Evolutionary conservation across 2,113 vertebrate genomes (phyloP), one percentile per base, ranked within the genome.

Genomic region (Hucho hucho): DNA sequence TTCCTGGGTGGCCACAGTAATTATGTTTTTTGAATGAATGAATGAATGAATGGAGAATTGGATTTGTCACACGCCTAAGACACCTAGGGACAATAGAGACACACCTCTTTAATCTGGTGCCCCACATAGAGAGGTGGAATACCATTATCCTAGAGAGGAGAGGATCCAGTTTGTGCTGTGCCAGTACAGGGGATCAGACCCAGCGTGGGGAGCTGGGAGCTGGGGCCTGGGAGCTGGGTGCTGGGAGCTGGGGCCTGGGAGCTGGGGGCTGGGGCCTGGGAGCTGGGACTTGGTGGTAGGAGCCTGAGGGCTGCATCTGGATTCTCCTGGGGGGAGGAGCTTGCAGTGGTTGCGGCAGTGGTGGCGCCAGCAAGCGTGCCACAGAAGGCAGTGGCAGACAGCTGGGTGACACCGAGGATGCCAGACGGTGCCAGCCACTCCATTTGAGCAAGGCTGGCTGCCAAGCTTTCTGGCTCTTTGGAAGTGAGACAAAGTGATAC

Each of bases 401-500:
- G 64, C 37, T 24, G n/a, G 3, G 46, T 80, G 75, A 79, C 69
- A 26, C 37, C 14, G 3, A 18, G 49, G 13, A 18, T 16, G 16
- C 49, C 28, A 6, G 43, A n/a, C 7, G 53, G 24, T 64, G 32
- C 32, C 59, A 46, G 49, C 47, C 32, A 1, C 46, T 32, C 53
- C 11, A 32, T 14, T 46, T 65, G 49, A 47, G 11, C 22, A 28
- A 61, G 49, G 53, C 49, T 43, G 49, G 22, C n/a, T 20, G 28
- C 66, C 74, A 69, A 75, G 53, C 74, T 72, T 56, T 73, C 58
- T 59, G 73, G 43, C 69, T 75, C 73, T 61, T 20, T 68, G 63
- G n/a, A 24, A 37, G 32, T 11, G 67, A 46, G 32, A 24, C 64
- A 9, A 64, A 25, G 61, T 24, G 67, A 18, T 46, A 22, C 37